Base-by-base conservation (phyloP, 2,888 invertebrate species). In the Tachina fera region DNA sequence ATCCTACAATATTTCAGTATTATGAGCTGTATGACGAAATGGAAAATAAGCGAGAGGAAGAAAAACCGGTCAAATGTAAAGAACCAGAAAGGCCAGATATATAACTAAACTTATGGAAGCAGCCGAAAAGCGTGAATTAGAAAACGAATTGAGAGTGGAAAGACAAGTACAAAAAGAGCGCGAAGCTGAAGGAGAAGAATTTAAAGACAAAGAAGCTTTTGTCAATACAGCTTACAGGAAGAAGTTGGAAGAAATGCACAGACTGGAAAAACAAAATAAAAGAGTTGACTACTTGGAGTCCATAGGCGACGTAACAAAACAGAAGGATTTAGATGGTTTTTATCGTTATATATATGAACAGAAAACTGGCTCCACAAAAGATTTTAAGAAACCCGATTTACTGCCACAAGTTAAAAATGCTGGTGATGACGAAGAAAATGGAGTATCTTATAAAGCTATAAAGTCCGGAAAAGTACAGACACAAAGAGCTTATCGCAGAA, bases 1-100 rank as follows among this genome's bases (percentile, higher is more conserved):
- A 99, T 92, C 98, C 99, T 1, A 97, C 97, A 0, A 97, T 99
- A 45, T 99, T 96, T 92, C 98, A 98, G 91, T 99, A 99, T 93
- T 99, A 99, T 93, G 97, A 97, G 93, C 95, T 98, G 3, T 99
- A 98, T 92, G 99, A 99, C 90, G 95, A 97, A n/a, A 97, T 99
- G 93, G 95, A 96, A 87, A 94, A 93, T 76, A 95, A 96, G 87
- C 96, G 97, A 87, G 95, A 95, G 86, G 95, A 95, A 87, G 95
- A 94, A 39, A 95, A 94, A 89, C 93, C 94, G 78, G 93, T 93
- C n/a, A 95, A 95, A 88, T 95, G 94, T 90, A 94, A 94, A 75
- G 93, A 94, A 67, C 95, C 95, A 0, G 95, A 95, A 96, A 96
- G 93, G 97, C 99, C 1, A 97, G 96, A 90, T 99, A 99, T 91